These are phyloP conservation scores for Xenus cinereus DNA, from an alignment of 2,113 vertebrate species.

Conservation along the genomic window DNA sequence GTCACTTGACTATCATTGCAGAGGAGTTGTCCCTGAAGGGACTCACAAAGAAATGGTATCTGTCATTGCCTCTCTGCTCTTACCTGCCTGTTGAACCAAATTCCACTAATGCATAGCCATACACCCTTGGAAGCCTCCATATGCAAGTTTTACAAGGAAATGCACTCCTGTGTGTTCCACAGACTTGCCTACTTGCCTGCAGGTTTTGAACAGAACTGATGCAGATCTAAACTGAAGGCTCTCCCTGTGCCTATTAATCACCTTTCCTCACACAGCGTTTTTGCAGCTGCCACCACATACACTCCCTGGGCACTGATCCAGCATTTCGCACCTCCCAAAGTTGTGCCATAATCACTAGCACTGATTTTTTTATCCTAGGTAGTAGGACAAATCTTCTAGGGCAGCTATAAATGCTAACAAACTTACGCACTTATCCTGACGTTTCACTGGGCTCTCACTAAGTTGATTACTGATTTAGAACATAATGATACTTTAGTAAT, in stretches of 20 bases:
- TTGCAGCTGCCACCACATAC: background rate
- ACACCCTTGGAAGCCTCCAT: background rate
- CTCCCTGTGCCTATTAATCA: constrained; percentile 29
- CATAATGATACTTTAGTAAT: background rate
- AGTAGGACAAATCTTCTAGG: background rate
- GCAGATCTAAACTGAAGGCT: constrained; percentile 26
- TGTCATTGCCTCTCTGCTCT: background rate
- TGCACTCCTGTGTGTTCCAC: background rate
- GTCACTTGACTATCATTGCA: background rate
- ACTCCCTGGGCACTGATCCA: background rate
- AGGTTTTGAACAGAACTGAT: background rate
- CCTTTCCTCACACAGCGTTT: background rate
- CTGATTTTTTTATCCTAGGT: background rate
- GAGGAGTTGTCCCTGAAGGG: background rate
- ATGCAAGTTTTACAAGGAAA: background rate
- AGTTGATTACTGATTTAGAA: background rate
- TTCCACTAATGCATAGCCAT: fast-evolving
- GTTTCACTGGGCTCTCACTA: background rate
- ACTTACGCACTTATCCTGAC: background rate
- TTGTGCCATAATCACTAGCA: fast-evolving
- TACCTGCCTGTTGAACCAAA: background rate
- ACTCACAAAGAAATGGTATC: background rate
- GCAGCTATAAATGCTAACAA: background rate
- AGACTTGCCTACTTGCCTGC: background rate
- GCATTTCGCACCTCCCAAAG: background rate